Evolutionary conservation across 2,113 vertebrate species (phyloP).

Genomic region (Sminthopsis crassicaudata): DNA sequence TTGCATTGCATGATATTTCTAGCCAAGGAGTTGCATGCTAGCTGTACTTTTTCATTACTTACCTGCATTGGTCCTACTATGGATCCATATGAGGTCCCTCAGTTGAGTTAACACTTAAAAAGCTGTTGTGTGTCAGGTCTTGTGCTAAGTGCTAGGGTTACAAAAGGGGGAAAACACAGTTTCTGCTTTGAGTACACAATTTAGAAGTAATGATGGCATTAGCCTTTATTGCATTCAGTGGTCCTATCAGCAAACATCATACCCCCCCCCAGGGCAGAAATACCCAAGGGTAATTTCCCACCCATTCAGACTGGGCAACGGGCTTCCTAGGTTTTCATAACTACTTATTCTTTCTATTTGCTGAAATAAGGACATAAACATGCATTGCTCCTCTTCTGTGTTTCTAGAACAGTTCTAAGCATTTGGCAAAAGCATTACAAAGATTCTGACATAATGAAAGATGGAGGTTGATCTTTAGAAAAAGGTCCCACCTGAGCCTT

Average conservation of each 20-base stretch:
- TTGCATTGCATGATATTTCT: neutral
- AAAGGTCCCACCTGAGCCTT: neutral
- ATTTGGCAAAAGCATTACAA: neutral
- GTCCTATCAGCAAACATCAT: neutral
- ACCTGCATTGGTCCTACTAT: neutral
- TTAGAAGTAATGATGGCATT: neutral
- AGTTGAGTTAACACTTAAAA: neutral
- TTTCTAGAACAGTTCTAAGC: neutral
- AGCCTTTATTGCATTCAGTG: neutral
- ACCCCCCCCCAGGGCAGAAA: neutral
- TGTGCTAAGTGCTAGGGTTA: neutral
- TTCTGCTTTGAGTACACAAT: neutral
- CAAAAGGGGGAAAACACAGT: neutral
- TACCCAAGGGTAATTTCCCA: neutral
- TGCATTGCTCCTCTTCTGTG: neutral
- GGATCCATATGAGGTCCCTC: neutral
- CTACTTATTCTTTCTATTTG: neutral
- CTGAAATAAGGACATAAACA: neutral
- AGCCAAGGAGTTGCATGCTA: neutral
- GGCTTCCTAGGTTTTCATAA: neutral
- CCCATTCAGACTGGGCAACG: neutral
- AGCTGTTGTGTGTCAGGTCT: neutral
- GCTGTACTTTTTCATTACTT: neutral
- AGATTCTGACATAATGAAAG: neutral
- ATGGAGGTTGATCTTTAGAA: neutral